Evolutionary conservation across 2,797 vertebrate species (phyloP).

Genomic region (Neosilurus mollespiculum): DNA sequence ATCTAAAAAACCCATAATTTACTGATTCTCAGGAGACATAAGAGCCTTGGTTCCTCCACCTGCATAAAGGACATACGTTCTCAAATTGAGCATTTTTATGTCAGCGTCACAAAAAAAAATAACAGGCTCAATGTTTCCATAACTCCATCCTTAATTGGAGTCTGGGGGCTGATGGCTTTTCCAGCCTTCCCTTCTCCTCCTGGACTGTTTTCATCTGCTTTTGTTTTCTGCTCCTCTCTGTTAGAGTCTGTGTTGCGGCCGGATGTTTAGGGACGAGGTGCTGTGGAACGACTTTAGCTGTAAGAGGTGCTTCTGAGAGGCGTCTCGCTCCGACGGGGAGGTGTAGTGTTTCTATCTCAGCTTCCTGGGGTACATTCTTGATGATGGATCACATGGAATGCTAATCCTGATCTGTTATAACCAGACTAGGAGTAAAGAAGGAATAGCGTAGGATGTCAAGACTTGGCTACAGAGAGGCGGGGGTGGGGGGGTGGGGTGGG

Average conservation of each 20-base stretch:
- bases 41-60: constrained; percentile 27
- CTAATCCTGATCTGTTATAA: constrained; percentile 16
- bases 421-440: not conserved
- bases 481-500: not conserved
- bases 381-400: constrained; percentile 39
- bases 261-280: constrained; percentile 40
- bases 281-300: constrained; percentile 28
- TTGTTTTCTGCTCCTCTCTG: constrained; percentile 28
- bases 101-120: constrained; percentile 49
- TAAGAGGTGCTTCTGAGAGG: not conserved
- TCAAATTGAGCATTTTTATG: constrained; percentile 60
- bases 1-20: constrained; percentile 7
- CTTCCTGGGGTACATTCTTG: constrained; percentile 13
- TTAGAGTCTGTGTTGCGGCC: constrained; percentile 18
- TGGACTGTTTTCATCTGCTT: constrained; percentile 53
- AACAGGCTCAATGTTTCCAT: constrained; percentile 62
- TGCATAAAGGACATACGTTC: constrained; percentile 53
- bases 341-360: constrained; percentile 30
- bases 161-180: constrained; percentile 66
- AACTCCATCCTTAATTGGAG: constrained; percentile 66
- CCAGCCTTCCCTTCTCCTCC: constrained; percentile 60
- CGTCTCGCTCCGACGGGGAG: not conserved
- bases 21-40: not conserved
- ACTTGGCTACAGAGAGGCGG: not conserved
- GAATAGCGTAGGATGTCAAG: not conserved